phyloP scores from a whole-genome alignment of 2,888 invertebrate species.

The Dichetophora obliterata region DNA sequence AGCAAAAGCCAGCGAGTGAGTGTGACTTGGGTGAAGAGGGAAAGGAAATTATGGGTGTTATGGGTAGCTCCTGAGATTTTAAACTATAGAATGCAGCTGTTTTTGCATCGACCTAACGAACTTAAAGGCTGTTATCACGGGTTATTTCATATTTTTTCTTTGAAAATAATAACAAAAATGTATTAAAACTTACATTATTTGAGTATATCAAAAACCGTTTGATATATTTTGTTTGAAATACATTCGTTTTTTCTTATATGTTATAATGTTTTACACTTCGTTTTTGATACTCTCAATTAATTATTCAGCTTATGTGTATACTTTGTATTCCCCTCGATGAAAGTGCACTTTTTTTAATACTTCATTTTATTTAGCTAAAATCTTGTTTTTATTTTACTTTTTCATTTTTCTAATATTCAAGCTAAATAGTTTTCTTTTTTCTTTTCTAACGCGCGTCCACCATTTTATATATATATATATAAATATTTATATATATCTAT shows the following conservation, averaged over 20 bases:
- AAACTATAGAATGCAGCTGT: no score
- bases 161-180: background rate
- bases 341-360: background rate
- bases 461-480: slow-evolving; percentile 1
- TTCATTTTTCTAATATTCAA: background rate
- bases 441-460: slow-evolving; percentile 10
- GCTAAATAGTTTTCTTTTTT: background rate
- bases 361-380: background rate
- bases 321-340: background rate
- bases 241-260: background rate
- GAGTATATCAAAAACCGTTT: no score
- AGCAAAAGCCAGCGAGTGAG: background rate
- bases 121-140: no score
- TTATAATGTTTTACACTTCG: background rate
- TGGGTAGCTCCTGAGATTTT: background rate
- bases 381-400: background rate
- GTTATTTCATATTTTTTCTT: background rate
- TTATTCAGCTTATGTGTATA: background rate
- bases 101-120: no score
- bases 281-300: background rate
- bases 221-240: background rate
- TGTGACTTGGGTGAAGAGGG: background rate
- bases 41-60: background rate
- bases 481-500: no score
- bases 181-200: background rate